Evolutionary conservation across 2,797 vertebrate species (phyloP).

Genomic region (Melopsittacus undulatus): DNA sequence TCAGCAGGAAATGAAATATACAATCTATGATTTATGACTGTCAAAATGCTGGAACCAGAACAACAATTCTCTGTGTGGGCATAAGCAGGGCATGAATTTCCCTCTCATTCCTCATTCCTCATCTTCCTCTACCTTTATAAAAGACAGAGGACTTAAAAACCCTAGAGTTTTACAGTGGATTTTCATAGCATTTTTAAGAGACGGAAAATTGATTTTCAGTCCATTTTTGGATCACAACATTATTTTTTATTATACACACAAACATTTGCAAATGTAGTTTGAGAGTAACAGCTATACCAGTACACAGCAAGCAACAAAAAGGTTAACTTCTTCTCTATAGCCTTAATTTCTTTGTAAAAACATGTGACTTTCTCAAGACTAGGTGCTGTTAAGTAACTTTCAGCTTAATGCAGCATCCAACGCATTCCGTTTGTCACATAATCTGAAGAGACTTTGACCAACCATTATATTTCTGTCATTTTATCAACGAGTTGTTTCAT

Average conservation of each 20-base stretch:
- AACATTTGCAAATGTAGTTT: neutral
- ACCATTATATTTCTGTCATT: neutral
- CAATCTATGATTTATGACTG: constrained; percentile 2
- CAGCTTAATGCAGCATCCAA: neutral
- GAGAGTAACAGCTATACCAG: neutral
- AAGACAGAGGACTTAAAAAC: neutral
- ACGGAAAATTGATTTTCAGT: neutral
- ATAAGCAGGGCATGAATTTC: neutral
- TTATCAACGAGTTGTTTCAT: neutral
- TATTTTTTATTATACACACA: neutral
- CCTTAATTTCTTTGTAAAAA: neutral
- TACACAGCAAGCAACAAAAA: neutral
- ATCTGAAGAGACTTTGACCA: neutral
- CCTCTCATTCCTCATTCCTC: neutral
- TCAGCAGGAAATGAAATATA: constrained; percentile 10
- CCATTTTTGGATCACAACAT: neutral
- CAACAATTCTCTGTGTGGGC: neutral
- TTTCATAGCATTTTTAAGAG: neutral
- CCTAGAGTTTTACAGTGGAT: neutral
- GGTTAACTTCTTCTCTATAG: neutral
- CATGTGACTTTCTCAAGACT: neutral
- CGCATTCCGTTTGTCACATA: neutral
- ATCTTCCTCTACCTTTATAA: neutral
- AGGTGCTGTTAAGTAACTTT: neutral
- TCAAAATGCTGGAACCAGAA: neutral